Evolutionary conservation across 2,888 invertebrate genomes (phyloP), one percentile per base, ranked within the genome.

Genomic region (Pheosia gnoma): DNA sequence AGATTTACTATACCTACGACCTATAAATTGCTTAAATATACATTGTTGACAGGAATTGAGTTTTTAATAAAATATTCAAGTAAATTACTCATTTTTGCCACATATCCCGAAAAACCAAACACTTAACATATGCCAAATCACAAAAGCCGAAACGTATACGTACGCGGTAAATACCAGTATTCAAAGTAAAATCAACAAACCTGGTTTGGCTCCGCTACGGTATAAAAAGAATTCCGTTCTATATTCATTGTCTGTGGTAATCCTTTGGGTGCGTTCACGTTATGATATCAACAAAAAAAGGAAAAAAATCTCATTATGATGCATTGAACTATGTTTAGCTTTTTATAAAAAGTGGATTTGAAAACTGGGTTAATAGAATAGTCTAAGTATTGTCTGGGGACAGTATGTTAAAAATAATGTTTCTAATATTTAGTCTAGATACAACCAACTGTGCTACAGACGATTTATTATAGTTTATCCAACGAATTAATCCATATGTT

Each of bases 241-340:
- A 69, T 82, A 82, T 83, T 82, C 82, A 83, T 82, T 82, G 83
- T 80, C 72, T 70, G 65, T 75, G 70, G 67, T 64, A 72, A 76
- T 67, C 69, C 82, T 71, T 70, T 67, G 25, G 71, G 79, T 58
- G 69, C 63, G 59, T 70, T 72, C 72, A 66, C 65, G 79, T 78
- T 78, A 81, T 82, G 75, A 78, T 79, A 78, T 72, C 70, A 70
- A 59, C 56, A 66, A 76, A 76, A 71, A 77, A 66, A 71, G 63
- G 66, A 63, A 59, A 67, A 70, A 76, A 70, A 73, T 60, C 81
- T 81, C 82, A 80, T 81, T 80, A 80, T 73, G 72, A 81, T 80
- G 79, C 81, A 81, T 81, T 78, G 73, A 66, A 77, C 62, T 56
- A 55, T 57, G 60, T 61, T 67, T 58, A 67, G 64, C 59, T 59